Evolutionary conservation across 2,113 vertebrate species (phyloP).

Genomic region (Coturnix japonica): DNA sequence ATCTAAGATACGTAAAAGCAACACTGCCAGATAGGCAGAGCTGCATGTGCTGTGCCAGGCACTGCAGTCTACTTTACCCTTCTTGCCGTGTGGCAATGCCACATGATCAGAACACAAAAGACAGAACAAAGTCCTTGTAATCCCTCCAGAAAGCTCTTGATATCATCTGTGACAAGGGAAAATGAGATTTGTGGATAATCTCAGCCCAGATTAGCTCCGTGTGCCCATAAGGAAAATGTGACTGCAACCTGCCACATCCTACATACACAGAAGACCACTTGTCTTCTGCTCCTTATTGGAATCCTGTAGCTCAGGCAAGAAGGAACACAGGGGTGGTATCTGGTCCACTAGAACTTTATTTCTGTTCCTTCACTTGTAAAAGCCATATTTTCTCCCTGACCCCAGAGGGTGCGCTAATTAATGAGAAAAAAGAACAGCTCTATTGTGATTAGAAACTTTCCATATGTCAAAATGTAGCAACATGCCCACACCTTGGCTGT

Average conservation of each 20-base stretch:
- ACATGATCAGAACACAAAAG: not conserved
- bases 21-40: not conserved
- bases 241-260: not conserved
- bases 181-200: conserved; percentile 45
- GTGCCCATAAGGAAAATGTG: not conserved
- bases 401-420: not conserved
- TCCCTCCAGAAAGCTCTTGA: conserved; percentile 15
- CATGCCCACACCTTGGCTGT: not conserved
- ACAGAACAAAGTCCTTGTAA: conserved; percentile 27
- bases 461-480: not conserved
- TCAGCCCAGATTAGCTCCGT: not conserved
- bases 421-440: not conserved
- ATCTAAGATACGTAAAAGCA: not conserved
- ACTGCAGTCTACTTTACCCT: not conserved
- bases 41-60: fast-evolving
- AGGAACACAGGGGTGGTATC: not conserved
- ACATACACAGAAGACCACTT: not conserved
- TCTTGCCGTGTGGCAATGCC: not conserved
- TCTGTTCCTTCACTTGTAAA: not conserved
- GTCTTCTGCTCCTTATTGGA: not conserved
- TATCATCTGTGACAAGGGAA: not conserved
- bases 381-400: not conserved
- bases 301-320: not conserved
- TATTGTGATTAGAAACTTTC: not conserved
- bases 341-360: not conserved